Percentiles rank a stretch among this genome's conserved stretches.
phyloP scores from a whole-genome alignment of 2,113 vertebrate species.

The Gallinago jamesoni region DNA sequence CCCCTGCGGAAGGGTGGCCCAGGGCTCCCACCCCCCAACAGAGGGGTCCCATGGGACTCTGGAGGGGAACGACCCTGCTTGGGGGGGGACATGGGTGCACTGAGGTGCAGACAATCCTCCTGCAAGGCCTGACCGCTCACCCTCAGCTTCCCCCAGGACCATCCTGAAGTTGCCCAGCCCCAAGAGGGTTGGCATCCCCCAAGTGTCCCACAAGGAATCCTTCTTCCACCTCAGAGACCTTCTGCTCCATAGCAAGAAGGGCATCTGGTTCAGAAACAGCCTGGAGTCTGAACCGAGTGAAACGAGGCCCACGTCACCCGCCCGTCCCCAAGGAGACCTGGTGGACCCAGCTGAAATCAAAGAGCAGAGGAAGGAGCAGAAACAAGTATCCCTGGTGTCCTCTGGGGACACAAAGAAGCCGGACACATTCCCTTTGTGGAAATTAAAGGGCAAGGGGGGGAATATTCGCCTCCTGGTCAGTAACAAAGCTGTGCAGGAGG shows the following conservation, averaged over 20 bases:
- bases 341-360: not conserved
- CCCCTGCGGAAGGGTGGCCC: accelerated
- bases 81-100: accelerated
- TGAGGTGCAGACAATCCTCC: accelerated
- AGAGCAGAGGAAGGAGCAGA: not conserved
- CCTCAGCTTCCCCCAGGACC: no score
- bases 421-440: not conserved
- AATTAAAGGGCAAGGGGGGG: not conserved
- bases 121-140: accelerated
- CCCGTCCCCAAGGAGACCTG: not conserved
- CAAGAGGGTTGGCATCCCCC: accelerated
- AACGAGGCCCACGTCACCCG: accelerated
- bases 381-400: not conserved
- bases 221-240: not conserved
- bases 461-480: not conserved
- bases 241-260: accelerated
- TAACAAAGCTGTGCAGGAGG: no score
- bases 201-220: not conserved
- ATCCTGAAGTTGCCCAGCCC: not conserved
- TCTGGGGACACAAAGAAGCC: not conserved
- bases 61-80: accelerated
- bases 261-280: accelerated
- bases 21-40: not conserved
- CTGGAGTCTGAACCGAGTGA: accelerated
- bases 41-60: not conserved